Percentiles rank a stretch among this genome's conserved stretches.
These are phyloP conservation scores for Epicauta chinensis DNA, from an alignment of 1,140 invertebrate genomes.

Conservation along the genomic window DNA sequence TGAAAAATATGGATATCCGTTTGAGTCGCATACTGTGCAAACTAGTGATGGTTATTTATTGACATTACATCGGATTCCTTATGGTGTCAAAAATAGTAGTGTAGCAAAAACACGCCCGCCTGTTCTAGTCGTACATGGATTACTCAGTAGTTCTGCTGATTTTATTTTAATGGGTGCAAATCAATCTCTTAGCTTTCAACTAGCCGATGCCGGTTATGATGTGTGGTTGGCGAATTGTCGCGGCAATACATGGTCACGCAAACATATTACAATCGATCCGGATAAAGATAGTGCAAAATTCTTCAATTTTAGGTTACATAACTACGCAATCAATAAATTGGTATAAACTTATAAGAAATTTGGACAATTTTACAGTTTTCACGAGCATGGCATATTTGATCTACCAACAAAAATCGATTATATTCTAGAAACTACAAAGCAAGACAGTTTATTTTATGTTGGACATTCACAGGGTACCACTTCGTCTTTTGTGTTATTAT, in stretches of 20 bases:
- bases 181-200: conserved; percentile 25
- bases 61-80: conserved; percentile 50
- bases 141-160: conserved; percentile 16
- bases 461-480: no score
- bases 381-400: no score
- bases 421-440: no score
- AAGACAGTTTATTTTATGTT: no score
- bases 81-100: conserved; percentile 13
- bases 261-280: conserved; percentile 27
- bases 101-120: conserved; percentile 3
- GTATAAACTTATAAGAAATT: no score
- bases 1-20: no score
- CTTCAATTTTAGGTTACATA: no score
- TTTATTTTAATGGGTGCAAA: conserved; percentile 19
- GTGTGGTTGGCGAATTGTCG: conserved; percentile 66
- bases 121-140: conserved; percentile 43
- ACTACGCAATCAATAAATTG: no score
- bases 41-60: conserved; percentile 56
- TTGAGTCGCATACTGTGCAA: no score
- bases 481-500: no score
- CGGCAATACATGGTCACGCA: conserved; percentile 54
- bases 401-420: no score
- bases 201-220: conserved; percentile 39
- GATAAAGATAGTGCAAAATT: conserved; percentile 1
- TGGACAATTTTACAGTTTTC: no score